These are phyloP conservation scores for Calephelis nemesis DNA, from an alignment of 1,140 invertebrate species.

Conservation along the genomic window DNA sequence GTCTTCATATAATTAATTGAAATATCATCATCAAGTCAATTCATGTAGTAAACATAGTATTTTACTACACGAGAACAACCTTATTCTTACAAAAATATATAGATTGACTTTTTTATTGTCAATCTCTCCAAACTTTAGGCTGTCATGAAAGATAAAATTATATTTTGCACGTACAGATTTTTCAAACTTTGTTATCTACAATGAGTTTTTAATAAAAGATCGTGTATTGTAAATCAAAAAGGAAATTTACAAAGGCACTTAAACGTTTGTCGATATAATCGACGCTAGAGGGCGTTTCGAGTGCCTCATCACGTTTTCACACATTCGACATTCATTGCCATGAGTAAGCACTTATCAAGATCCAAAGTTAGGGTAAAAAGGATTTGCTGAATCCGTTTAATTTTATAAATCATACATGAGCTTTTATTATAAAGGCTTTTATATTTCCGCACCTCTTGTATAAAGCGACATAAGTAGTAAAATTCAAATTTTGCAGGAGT, in stretches of 20 bases:
- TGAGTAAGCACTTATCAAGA: constrained; percentile 51
- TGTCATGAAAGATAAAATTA: background rate
- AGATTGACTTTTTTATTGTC: too few relatives aligned
- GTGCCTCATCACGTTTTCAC: constrained; percentile 45
- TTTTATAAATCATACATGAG: background rate
- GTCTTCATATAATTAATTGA: too few relatives aligned
- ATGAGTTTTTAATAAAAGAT: constrained; percentile 27
- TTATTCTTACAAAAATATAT: too few relatives aligned
- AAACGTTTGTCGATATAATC: constrained; percentile 42
- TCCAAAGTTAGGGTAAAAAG: constrained; percentile 16
- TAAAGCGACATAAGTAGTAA: too few relatives aligned
- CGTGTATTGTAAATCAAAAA: constrained; percentile 35
- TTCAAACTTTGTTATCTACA: constrained; percentile 13
- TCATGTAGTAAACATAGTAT: too few relatives aligned
- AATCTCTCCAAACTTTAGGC: background rate
- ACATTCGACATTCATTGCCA: constrained; percentile 63
- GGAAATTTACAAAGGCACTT: constrained; percentile 39
- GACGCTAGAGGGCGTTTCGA: constrained; percentile 39
- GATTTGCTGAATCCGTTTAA: constrained; percentile 17
- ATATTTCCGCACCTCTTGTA: too few relatives aligned
- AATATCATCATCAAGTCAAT: too few relatives aligned
- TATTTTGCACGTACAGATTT: constrained; percentile 12
- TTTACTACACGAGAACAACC: too few relatives aligned
- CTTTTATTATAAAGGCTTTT: too few relatives aligned
- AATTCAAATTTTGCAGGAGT: too few relatives aligned